Base-by-base conservation (phyloP, 1,140 invertebrate species). In the Homalodisca vitripennis region DNA sequence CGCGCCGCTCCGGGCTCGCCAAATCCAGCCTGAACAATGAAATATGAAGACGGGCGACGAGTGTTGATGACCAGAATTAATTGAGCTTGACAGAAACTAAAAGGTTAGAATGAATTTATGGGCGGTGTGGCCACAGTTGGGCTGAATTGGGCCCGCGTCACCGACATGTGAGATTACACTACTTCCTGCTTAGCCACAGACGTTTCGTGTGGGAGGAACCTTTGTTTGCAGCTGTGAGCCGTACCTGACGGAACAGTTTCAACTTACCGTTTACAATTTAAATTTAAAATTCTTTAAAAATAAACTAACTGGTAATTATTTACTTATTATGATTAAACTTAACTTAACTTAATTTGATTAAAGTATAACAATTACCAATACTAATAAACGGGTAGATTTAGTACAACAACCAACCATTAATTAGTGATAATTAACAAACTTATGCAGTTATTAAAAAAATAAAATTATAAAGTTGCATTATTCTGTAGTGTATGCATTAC, bases 91-190 rank as follows among this genome's bases (percentile, higher is more conserved):
- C 55, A 60, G 55, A 60, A 27, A 6, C 55, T 26, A 60, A 60
- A 60, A 26, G 34, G 34, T 24, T 30, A 26, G 14, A 29, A 60
- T 60, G 55, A 27, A 60, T 60, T 60, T 60, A 60, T 60, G 55
- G 22, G 26, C 26, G 26, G 55, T 60, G 55, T 60, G 26, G 55
- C 26, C 55, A n/a, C 55, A 60, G 48, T 24, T 3, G 27, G 27
- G 55, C 26, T 26, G 26, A 22, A 60, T 6, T 24, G 10, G 27
- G 27, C 34, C 6, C 17, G 34, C 6, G 6, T 41, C 34, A 41
- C 17, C 17, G 6, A 41, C 34, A 41, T 41, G n/a, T n/a, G n/a
- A n/a, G n/a, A n/a, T n/a, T n/a, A n/a, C 34, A 41, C 6, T 6
- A 41, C 34, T 41, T 41, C 34, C 34, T 41, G 6, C 17, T 41